These are phyloP conservation scores for Whitmania pigra DNA, from an alignment of 1,140 invertebrate genomes.

Conservation along the genomic window DNA sequence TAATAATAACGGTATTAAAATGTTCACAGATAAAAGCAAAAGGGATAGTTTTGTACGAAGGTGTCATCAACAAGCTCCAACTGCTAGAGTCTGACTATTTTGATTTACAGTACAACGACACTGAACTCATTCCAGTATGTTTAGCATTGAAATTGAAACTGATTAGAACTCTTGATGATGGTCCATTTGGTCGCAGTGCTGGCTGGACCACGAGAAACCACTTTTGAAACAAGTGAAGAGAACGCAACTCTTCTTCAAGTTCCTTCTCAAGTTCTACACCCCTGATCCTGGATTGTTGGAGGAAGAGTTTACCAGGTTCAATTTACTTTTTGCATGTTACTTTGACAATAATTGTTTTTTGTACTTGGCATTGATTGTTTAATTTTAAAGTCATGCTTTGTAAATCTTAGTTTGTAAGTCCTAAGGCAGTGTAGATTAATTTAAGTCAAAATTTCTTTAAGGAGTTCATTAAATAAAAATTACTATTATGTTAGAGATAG, in stretches of 20 bases:
- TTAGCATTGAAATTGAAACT: background rate
- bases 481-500: no score
- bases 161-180: background rate
- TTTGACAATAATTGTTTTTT: background rate
- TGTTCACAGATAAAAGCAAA: constrained; percentile 76
- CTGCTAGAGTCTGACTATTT: constrained; percentile 95
- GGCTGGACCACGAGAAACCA: constrained; percentile 93
- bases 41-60: constrained; percentile 82
- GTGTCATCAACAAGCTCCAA: constrained; percentile 87
- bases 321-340: no score
- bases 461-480: no score
- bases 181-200: constrained; percentile 56
- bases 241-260: constrained; percentile 38
- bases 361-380: background rate
- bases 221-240: constrained; percentile 79
- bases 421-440: no score
- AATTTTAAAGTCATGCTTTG: no score
- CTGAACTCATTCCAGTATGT: constrained; percentile 64
- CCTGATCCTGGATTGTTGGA: constrained; percentile 92
- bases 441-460: no score
- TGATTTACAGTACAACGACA: constrained; percentile 84
- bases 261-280: constrained; percentile 90
- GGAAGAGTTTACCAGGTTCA: constrained; percentile 83
- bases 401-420: no score
- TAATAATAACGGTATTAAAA: no score